Conservation (phyloP, 2,113 vertebrate species). For the Callopanchax toddi region DNA sequence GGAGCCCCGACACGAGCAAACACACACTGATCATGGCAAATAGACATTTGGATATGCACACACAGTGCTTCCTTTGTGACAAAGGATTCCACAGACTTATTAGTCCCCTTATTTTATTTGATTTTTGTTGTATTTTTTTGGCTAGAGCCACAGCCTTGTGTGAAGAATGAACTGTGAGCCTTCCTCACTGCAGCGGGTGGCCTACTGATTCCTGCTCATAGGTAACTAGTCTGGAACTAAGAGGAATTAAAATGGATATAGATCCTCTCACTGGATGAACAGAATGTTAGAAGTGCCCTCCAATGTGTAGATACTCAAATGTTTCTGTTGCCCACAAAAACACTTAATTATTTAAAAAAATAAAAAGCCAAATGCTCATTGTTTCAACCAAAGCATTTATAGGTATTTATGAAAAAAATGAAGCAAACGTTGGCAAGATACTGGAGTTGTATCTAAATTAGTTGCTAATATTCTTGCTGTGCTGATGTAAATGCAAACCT, state of each 20-base stretch:
- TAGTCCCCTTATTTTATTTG: conserved; percentile 64
- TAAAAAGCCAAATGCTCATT: conserved; percentile 77
- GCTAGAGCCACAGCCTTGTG: conserved; percentile 65
- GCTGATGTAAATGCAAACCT: conserved; percentile 41
- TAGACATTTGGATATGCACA: conserved; percentile 64
- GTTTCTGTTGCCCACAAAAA: conserved; percentile 59
- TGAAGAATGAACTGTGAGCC: conserved; percentile 63
- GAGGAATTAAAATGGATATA: conserved; percentile 47
- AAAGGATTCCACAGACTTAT: conserved; percentile 65
- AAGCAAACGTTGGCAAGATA: conserved; percentile 35
- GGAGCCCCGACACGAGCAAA: conserved; percentile 33
- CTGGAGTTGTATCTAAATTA: conserved; percentile 35
- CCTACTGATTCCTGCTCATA: conserved; percentile 59
- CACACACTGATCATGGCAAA: conserved; percentile 69
- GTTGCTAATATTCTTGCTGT: conserved; percentile 28
- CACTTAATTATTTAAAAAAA: conserved; percentile 41
- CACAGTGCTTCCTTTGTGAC: conserved; percentile 70
- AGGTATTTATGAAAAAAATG: conserved; percentile 58
- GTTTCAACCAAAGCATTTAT: conserved; percentile 78
- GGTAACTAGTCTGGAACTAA: conserved; percentile 53
- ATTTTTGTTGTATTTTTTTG: conserved; percentile 62
- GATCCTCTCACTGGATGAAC: conserved; percentile 68
- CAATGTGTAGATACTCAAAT: conserved; percentile 57
- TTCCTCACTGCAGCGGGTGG: conserved; percentile 54
- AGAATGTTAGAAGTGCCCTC: conserved; percentile 73